Evolutionary conservation across 2,113 vertebrate species (phyloP).

Genomic region (Peromyscus polionotus): DNA sequence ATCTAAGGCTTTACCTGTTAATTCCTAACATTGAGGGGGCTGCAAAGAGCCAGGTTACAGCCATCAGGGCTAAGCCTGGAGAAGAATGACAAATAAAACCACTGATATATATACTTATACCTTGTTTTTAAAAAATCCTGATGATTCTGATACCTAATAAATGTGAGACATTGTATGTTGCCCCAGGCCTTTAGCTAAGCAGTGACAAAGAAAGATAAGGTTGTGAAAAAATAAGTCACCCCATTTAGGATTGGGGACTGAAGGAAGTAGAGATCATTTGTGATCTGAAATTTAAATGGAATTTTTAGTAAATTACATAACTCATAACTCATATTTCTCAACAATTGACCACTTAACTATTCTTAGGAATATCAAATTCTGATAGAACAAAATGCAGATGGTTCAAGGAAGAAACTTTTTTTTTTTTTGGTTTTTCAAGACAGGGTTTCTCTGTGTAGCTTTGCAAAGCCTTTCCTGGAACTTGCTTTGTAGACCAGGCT

Average conservation of each 20-base stretch:
- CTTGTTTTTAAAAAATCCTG: background rate
- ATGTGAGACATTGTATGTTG: background rate
- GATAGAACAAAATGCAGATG: background rate
- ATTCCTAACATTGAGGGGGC: background rate
- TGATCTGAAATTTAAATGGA: background rate
- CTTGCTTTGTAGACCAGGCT: no score
- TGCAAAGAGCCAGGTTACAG: background rate
- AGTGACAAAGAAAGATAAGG: background rate
- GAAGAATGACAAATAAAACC: background rate
- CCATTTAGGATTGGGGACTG: background rate
- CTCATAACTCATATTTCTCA: background rate
- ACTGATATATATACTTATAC: background rate
- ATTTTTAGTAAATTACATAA: background rate
- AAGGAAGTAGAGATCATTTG: background rate
- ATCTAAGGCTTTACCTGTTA: background rate
- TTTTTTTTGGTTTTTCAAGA: no score
- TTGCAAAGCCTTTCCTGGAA: no score
- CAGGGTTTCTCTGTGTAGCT: no score
- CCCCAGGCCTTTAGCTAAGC: background rate
- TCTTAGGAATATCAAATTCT: background rate
- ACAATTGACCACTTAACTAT: background rate
- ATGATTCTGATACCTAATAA: background rate
- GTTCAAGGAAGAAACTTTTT: background rate
- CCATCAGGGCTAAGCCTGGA: background rate
- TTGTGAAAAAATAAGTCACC: background rate